A percentile compares a stretch with the other conserved stretches of the same genome.
phyloP scores from a whole-genome alignment of 2,113 vertebrate species.

The Bostrychus sinensis region DNA sequence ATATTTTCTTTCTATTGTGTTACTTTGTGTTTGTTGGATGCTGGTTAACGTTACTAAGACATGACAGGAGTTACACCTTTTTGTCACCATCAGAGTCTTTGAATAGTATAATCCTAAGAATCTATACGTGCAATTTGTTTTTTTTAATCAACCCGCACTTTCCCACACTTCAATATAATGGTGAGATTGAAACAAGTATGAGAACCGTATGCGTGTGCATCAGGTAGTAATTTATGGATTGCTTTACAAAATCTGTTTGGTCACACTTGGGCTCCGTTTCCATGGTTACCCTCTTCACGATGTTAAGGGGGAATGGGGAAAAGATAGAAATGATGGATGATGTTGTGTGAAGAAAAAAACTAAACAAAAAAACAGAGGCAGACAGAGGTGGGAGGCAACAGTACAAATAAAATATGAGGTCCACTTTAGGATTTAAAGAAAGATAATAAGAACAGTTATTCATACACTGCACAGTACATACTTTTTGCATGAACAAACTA shows the following conservation, averaged over 20 bases:
- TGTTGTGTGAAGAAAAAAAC: neutral
- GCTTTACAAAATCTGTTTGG: constrained; percentile 49
- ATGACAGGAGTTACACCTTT: too few species aligned
- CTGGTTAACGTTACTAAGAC: too few species aligned
- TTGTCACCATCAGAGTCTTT: too few species aligned
- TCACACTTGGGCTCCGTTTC: constrained; percentile 47
- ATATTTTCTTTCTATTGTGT: too few species aligned
- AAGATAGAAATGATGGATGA: constrained; percentile 10
- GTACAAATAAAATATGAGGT: neutral
- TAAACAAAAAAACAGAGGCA: too few species aligned
- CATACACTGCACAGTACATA: neutral
- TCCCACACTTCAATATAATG: constrained; percentile 32
- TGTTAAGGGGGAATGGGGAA: constrained; percentile 9
- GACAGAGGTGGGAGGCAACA: neutral
- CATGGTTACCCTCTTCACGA: constrained; percentile 58
- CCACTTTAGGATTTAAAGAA: neutral
- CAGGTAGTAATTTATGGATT: constrained; percentile 24
- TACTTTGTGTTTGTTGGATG: too few species aligned
- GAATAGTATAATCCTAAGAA: too few species aligned
- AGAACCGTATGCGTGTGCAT: constrained; percentile 13
- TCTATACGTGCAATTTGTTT: too few species aligned
- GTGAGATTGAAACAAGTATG: constrained; percentile 2
- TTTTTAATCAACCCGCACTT: constrained; percentile 11
- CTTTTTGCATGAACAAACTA: neutral
- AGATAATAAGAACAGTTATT: neutral